Percentiles rank a stretch among this genome's conserved stretches.
phyloP scores from a whole-genome alignment of 2,113 vertebrate species.

The Paraplagusia blochii region DNA sequence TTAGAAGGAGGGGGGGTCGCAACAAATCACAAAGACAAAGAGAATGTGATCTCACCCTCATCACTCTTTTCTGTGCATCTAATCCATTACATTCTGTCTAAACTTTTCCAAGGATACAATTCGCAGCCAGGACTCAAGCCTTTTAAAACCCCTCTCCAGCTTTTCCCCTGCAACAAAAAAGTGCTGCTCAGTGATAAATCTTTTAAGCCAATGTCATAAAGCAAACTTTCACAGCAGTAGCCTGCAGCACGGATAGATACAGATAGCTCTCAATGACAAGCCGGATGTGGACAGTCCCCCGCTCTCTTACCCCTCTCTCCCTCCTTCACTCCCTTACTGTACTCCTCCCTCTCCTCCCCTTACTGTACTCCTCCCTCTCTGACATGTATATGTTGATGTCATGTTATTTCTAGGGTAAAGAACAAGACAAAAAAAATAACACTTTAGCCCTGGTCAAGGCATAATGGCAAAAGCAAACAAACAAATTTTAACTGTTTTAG shows the following conservation, averaged over 20 bases:
- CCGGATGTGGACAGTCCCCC: constrained; percentile 12
- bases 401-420: too few relatives aligned
- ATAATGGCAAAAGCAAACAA: too few relatives aligned
- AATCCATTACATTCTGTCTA: constrained; percentile 37
- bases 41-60: constrained; percentile 19
- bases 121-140: constrained; percentile 50
- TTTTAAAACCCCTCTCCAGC: constrained; percentile 35
- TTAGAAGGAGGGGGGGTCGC: too few relatives aligned
- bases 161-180: constrained; percentile 37
- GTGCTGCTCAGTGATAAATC: constrained; percentile 60
- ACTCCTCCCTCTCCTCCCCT: too few relatives aligned
- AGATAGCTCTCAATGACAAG: constrained; percentile 44
- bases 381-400: too few relatives aligned
- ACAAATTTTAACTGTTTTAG: too few relatives aligned
- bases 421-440: too few relatives aligned
- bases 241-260: constrained; percentile 46
- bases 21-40: too few relatives aligned
- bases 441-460: too few relatives aligned
- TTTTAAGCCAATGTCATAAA: constrained; percentile 67
- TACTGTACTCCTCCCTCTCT: too few relatives aligned
- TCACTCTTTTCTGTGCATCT: constrained; percentile 4
- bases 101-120: constrained; percentile 58
- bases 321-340: too few relatives aligned
- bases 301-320: too few relatives aligned
- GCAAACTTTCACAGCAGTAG: constrained; percentile 65